Percentiles rank a stretch among this genome's conserved stretches.
These are phyloP conservation scores for Drusus annulatus DNA, from an alignment of 1,140 invertebrate species.

Conservation along the genomic window DNA sequence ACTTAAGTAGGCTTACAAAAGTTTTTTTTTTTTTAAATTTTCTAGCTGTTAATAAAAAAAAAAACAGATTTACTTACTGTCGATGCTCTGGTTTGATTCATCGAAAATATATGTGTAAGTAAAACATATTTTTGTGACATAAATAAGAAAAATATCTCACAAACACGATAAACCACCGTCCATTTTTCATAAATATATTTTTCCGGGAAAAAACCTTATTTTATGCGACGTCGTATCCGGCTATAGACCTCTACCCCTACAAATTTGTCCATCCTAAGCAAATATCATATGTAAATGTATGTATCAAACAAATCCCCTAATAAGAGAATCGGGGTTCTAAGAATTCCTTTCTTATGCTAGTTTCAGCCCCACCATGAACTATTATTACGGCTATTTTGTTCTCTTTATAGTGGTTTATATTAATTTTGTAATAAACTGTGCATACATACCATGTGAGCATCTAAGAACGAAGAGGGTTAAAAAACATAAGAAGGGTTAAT, in stretches of 20 bases:
- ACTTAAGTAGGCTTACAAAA: too few species aligned
- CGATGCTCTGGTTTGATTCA: slow-evolving; percentile 9
- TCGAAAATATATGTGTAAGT: slow-evolving; percentile 17
- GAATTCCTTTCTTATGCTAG: neutral
- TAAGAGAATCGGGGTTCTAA: slow-evolving; percentile 19
- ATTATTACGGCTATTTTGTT: too few species aligned
- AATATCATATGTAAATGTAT: slow-evolving; percentile 39
- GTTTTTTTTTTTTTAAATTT: too few species aligned
- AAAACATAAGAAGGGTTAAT: too few species aligned
- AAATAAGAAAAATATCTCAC: slow-evolving; percentile 31
- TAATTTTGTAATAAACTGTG: too few species aligned
- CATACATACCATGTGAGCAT: too few species aligned
- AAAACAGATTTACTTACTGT: too few species aligned
- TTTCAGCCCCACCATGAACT: too few species aligned
- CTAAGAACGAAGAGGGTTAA: too few species aligned
- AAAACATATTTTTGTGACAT: slow-evolving; percentile 21
- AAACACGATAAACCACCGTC: slow-evolving; percentile 32
- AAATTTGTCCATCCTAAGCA: slow-evolving; percentile 40
- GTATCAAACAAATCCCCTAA: slow-evolving; percentile 37
- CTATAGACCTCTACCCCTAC: neutral
- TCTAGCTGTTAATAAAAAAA: too few species aligned
- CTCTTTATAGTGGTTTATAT: too few species aligned
- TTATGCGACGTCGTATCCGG: slow-evolving; percentile 30
- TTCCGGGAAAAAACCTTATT: slow-evolving; percentile 33
- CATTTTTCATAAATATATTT: slow-evolving; percentile 27